These are phyloP conservation scores for Pterobdella sp. DNA, from an alignment of 2,888 invertebrate genomes.

Conservation along the genomic window DNA sequence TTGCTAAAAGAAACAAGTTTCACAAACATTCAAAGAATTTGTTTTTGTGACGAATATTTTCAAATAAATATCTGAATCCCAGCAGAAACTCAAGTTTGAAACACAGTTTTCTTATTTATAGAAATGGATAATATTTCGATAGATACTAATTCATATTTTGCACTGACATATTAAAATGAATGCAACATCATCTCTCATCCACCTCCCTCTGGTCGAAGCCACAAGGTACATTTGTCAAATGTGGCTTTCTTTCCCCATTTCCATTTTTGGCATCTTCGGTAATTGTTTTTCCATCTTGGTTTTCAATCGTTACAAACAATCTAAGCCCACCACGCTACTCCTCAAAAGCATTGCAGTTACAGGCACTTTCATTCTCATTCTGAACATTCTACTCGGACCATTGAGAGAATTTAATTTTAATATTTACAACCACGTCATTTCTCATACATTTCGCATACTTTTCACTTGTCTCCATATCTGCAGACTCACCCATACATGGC, in stretches of 20 bases:
- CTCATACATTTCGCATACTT: constrained; percentile 30
- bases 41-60: background rate
- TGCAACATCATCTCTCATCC: no score
- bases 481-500: constrained; percentile 35
- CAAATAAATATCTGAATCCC: background rate
- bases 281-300: constrained; percentile 33
- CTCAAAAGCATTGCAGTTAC: constrained; percentile 35
- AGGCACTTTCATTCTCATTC: constrained; percentile 33
- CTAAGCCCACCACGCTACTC: constrained; percentile 33
- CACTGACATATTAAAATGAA: no score
- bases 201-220: background rate
- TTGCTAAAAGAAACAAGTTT: no score
- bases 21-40: no score
- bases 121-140: background rate
- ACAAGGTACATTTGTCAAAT: constrained; percentile 31
- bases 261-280: constrained; percentile 35
- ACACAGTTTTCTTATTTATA: background rate
- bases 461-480: constrained; percentile 35
- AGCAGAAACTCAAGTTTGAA: background rate
- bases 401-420: constrained; percentile 23
- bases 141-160: no score
- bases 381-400: constrained; percentile 32
- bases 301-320: constrained; percentile 32
- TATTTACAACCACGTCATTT: constrained; percentile 22
- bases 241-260: constrained; percentile 32